Base-by-base conservation (phyloP, 2,113 vertebrate species). In the Apistogramma diplotaenia region DNA sequence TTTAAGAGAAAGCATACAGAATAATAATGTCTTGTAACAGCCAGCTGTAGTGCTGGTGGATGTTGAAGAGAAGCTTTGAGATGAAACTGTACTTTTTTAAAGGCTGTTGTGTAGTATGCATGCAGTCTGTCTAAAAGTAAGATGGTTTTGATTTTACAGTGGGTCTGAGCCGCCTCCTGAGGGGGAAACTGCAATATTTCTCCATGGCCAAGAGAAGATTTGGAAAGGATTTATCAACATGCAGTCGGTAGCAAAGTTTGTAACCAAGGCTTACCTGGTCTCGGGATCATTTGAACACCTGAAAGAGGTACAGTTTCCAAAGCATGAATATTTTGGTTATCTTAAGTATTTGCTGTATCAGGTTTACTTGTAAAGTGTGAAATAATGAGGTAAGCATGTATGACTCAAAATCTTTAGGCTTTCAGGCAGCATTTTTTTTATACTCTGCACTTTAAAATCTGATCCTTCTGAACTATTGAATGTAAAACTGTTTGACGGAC, bases 181-280 rank as follows among this genome's bases (percentile, higher is more conserved):
- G 79, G 96, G 96, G 1, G 98, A 99, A 74, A 99, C 98, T 0
- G 95, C 97, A 2, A 94, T 97, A 84, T 99, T 99, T 76, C 95
- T 99, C 54, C 97, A 97, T 57, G 96, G 97, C n/a, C 96, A 98
- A 92, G 97, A 93, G 89, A 97, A 97, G 84, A 96, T 99, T 86
- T 99, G 98, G 98, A 99, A 99, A 94, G 98, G 98, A 72, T 97
- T 99, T 56, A 97, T 99, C 89, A 98, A 99, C 94, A 99, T 99
- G 98, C 98, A 98, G 5, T 94, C 96, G 3, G 98, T 99, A 74
- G 98, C 98, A 2, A 99, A 99, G 92, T 99, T 99, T 95, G 98
- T 99, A 92, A 99, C 98, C 59, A 99, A 99, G 89, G 98, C 98
- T 0, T 99, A 97, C 89, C 94, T 99, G 67, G 98, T 99, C 27